These are phyloP conservation scores for Amazona vittata DNA, from an alignment of 2,113 vertebrate species.

Conservation along the genomic window DNA sequence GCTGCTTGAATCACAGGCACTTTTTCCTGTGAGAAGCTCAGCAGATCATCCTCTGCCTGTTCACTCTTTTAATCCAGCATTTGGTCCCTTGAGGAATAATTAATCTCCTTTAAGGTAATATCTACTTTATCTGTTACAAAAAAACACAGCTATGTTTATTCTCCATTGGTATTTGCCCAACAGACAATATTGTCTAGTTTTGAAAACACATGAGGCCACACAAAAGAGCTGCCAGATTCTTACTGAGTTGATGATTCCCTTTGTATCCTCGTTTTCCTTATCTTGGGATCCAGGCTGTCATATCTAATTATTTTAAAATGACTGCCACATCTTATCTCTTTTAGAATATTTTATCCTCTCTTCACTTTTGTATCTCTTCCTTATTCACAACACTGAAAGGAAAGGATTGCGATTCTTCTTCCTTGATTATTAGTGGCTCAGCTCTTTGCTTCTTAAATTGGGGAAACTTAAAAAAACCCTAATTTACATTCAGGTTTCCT, in stretches of 20 bases:
- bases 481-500: not conserved
- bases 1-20: not conserved
- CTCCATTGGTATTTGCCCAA: not conserved
- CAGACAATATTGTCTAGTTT: not conserved
- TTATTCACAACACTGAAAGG: not conserved
- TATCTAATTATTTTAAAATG: conserved; percentile 36
- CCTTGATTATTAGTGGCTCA: not conserved
- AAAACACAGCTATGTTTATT: not conserved
- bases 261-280: not conserved
- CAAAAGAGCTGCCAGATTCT: conserved; percentile 32
- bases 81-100: not conserved
- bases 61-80: not conserved
- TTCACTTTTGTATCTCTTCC: not conserved
- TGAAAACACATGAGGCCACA: not conserved
- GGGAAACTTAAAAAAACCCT: not conserved
- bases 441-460: not conserved
- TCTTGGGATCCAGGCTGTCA: conserved; percentile 3
- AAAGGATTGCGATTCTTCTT: not conserved
- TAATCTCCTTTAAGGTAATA: not conserved
- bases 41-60: not conserved
- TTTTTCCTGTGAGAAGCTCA: not conserved
- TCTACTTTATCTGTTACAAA: not conserved
- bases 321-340: not conserved
- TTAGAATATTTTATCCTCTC: conserved; percentile 10
- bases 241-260: not conserved